Evolutionary conservation across 2,113 vertebrate species (phyloP).

Genomic region (Oreochromis niloticus): DNA sequence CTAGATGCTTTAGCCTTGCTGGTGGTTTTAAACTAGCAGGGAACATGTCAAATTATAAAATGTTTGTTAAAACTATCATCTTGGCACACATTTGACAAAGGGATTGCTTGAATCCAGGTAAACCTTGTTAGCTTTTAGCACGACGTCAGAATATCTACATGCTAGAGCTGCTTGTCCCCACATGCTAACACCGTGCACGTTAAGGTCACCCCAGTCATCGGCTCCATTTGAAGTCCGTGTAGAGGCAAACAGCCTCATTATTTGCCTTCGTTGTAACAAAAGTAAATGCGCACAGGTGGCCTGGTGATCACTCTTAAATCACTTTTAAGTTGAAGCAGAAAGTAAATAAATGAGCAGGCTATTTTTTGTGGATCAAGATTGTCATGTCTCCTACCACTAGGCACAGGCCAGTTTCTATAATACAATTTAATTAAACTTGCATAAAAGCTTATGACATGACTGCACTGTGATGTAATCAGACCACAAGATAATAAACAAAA

Average conservation of each 20-base stretch:
- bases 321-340: background rate
- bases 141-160: background rate
- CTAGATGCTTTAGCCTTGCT: background rate
- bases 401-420: background rate
- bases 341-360: background rate
- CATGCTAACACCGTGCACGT: background rate
- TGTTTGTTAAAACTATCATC: background rate
- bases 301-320: background rate
- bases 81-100: background rate
- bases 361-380: background rate
- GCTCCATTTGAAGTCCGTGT: conserved; percentile 19
- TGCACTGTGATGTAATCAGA: background rate
- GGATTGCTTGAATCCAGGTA: background rate
- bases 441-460: background rate
- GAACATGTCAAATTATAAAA: background rate
- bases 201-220: background rate
- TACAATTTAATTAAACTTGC: background rate
- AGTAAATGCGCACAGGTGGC: background rate
- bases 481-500: background rate
- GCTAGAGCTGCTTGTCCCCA: background rate
- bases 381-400: background rate
- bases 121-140: background rate
- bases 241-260: background rate
- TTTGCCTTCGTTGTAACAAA: background rate
- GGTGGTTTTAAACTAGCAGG: background rate